phyloP scores from a whole-genome alignment of 2,797 vertebrate genomes.

The Enteromius afrohamiltoni region DNA sequence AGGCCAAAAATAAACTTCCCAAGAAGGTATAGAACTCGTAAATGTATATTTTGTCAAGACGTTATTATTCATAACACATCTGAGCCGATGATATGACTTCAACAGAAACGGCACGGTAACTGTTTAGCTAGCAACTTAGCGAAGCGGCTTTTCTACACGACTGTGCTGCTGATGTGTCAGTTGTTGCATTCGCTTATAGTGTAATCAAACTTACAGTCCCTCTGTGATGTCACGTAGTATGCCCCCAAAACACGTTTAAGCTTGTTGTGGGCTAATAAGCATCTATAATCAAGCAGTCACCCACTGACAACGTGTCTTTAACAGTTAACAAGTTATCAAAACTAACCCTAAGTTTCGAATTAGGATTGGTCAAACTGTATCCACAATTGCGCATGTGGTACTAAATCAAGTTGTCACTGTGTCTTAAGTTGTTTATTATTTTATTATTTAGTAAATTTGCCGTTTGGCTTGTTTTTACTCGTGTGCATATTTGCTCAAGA shows the following conservation, averaged over 20 bases:
- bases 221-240: not conserved
- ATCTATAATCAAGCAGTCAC: not conserved
- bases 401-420: not conserved
- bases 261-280: not conserved
- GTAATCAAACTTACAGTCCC: not conserved
- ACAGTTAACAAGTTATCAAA: not conserved
- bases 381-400: not conserved
- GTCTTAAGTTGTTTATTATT: not conserved
- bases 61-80: not conserved
- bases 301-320: not conserved
- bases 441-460: not conserved
- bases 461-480: not conserved
- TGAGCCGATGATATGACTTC: not conserved
- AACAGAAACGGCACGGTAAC: not conserved
- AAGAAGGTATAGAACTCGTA: slow-evolving; percentile 26
- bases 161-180: not conserved
- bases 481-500: not conserved
- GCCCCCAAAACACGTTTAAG: not conserved
- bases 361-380: not conserved
- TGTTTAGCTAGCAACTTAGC: slow-evolving; percentile 48
- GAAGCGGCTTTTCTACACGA: not conserved
- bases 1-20: not conserved
- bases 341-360: not conserved
- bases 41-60: not conserved
- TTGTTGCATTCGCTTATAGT: not conserved